Evolutionary conservation across 2,888 invertebrate genomes (phyloP).

Genomic region (Cheilosia urbana): DNA sequence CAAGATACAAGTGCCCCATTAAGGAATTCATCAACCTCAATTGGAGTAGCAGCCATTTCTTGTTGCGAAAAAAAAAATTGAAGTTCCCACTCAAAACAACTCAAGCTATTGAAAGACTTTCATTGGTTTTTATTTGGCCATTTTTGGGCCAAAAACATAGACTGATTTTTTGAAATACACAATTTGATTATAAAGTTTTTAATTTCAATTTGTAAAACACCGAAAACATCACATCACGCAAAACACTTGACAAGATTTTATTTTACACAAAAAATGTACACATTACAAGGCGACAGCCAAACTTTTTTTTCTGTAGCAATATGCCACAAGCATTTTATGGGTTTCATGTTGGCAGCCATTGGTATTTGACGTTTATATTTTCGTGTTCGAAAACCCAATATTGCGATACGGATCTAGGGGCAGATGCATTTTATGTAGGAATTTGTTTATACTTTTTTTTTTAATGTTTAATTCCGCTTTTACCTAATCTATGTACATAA

Average conservation of each 20-base stretch:
- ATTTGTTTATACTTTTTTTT: too few species aligned
- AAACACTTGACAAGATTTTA: conserved; percentile 22
- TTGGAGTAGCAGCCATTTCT: conserved; percentile 84
- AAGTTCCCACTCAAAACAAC: conserved; percentile 51
- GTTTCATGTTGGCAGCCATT: conserved; percentile 32
- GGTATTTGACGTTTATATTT: conserved; percentile 31
- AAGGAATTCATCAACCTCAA: conserved; percentile 93
- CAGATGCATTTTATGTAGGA: not conserved
- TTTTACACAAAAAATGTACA: conserved; percentile 55
- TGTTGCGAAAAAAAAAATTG: conserved; percentile 55
- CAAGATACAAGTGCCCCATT: conserved; percentile 93
- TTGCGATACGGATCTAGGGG: conserved; percentile 11
- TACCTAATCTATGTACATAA: too few species aligned
- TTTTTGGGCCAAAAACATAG: conserved; percentile 7
- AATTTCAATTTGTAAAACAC: not conserved
- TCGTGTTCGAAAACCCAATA: not conserved
- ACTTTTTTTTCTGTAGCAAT: conserved; percentile 51
- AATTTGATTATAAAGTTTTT: not conserved
- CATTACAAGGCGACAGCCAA: conserved; percentile 60
- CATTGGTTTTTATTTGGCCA: conserved; percentile 38
- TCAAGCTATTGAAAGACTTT: conserved; percentile 1
- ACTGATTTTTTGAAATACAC: not conserved
- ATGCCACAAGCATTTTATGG: conserved; percentile 41
- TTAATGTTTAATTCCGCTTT: too few species aligned
- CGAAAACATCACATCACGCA: conserved; percentile 45